These are phyloP conservation scores for Drosophila trapezifrons DNA, from an alignment of 1,140 invertebrate genomes.

Conservation along the genomic window DNA sequence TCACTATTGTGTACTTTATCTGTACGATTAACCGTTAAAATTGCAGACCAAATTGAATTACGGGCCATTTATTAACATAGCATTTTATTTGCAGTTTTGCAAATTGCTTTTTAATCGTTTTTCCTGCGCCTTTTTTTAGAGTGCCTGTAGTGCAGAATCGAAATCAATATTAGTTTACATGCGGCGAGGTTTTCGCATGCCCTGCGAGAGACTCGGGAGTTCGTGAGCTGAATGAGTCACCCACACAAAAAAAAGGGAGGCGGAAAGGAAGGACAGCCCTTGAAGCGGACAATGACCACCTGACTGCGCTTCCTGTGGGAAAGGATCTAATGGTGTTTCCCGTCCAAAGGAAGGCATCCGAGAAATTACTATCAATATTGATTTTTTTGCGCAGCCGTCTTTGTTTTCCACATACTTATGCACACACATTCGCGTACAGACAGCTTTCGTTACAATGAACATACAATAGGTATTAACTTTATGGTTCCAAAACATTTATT, in stretches of 20 bases:
- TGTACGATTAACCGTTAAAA: slow-evolving; percentile 32
- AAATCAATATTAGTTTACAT: slow-evolving; percentile 68
- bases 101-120: slow-evolving; percentile 63
- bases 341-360: slow-evolving; percentile 25
- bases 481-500: too few relatives aligned
- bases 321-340: slow-evolving; percentile 14
- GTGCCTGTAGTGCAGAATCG: slow-evolving; percentile 35
- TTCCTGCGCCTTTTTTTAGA: slow-evolving; percentile 12
- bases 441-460: slow-evolving; percentile 8
- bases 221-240: slow-evolving; percentile 59
- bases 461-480: not conserved
- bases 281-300: slow-evolving; percentile 68
- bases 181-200: slow-evolving; percentile 44
- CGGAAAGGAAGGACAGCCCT: slow-evolving; percentile 20
- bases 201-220: slow-evolving; percentile 10
- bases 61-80: slow-evolving; percentile 44
- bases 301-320: slow-evolving; percentile 57
- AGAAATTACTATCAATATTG: slow-evolving; percentile 69
- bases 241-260: not conserved
- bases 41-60: slow-evolving; percentile 39
- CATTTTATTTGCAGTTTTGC: slow-evolving; percentile 45
- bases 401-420: slow-evolving; percentile 68
- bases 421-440: slow-evolving; percentile 51
- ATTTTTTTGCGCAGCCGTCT: slow-evolving; percentile 63
- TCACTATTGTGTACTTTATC: slow-evolving; percentile 20